Conservation (phyloP, 1,140 invertebrate species). For the Drosophila arizonae region DNA sequence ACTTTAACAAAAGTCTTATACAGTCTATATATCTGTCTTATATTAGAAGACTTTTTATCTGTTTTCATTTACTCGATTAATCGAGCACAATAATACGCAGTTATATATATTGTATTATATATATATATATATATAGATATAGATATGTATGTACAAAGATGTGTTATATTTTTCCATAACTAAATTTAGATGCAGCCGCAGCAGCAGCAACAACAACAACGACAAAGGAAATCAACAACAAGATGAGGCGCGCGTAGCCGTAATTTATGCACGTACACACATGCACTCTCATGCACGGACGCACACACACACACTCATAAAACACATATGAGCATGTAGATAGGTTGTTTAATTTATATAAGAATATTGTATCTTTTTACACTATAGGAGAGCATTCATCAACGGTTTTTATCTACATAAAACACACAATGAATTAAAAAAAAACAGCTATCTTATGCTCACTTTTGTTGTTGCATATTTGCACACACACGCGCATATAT, state of each 20-base stretch:
- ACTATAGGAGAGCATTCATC: constrained; percentile 9
- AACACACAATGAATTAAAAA: constrained; percentile 10
- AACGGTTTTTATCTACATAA: constrained; percentile 13
- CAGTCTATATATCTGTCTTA: no score
- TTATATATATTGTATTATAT: constrained; percentile 17
- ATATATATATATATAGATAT: constrained; percentile 10
- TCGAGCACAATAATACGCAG: constrained; percentile 6
- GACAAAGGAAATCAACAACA: constrained; percentile 47
- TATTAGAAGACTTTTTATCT: background rate
- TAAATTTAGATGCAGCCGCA: constrained; percentile 48
- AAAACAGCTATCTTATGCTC: constrained; percentile 25
- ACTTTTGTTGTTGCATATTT: constrained; percentile 28
- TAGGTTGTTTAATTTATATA: constrained; percentile 41
- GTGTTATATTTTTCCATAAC: constrained; percentile 30
- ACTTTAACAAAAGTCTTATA: no score
- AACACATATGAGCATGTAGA: constrained; percentile 1
- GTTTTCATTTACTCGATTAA: constrained; percentile 3
- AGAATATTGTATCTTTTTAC: constrained; percentile 24
- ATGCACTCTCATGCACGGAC: constrained; percentile 4
- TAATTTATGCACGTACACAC: constrained; percentile 17
- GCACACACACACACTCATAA: constrained; percentile 9
- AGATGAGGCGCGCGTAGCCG: constrained; percentile 34
- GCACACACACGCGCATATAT: constrained; percentile 1
- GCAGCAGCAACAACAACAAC: constrained; percentile 12
- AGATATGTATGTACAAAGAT: constrained; percentile 8